Conservation (phyloP, 2,888 invertebrate species). For the Athalia rosae region DNA sequence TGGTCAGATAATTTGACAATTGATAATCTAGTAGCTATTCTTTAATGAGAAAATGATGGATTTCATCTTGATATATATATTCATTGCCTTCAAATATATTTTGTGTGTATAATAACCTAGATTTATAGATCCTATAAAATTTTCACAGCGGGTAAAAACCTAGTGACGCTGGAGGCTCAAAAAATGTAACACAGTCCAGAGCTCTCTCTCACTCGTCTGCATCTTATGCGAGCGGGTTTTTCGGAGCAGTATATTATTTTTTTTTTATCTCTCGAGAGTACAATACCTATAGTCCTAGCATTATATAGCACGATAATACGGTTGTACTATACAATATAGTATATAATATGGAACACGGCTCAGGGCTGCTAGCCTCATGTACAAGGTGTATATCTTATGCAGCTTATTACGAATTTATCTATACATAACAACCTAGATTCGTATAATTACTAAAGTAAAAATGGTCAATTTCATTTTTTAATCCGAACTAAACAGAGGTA, state of each 20-base stretch:
- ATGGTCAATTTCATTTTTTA: conserved; percentile 54
- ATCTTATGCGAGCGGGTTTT: conserved; percentile 31
- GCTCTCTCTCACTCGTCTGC: neutral
- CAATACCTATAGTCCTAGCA: conserved; percentile 14
- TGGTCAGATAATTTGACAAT: too few species aligned
- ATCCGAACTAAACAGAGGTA: conserved; percentile 62
- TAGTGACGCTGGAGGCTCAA: conserved; percentile 23
- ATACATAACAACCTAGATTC: conserved; percentile 58
- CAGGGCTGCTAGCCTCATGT: conserved; percentile 56
- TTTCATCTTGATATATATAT: neutral
- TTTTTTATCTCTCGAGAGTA: neutral
- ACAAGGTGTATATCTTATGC: conserved; percentile 57
- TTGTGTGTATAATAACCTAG: conserved; percentile 16
- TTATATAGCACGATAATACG: conserved; percentile 34
- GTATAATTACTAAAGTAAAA: conserved; percentile 59
- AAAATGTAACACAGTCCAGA: conserved; percentile 25
- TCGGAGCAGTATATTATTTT: conserved; percentile 15
- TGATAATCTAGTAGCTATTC: neutral
- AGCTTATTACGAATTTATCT: conserved; percentile 58
- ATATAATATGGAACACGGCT: conserved; percentile 42
- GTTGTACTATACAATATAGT: conserved; percentile 31
- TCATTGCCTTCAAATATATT: neutral
- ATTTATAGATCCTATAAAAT: conserved; percentile 16
- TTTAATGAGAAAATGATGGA: neutral
- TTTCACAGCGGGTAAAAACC: conserved; percentile 9